Percentiles rank a stretch among this genome's conserved stretches.
These are phyloP conservation scores for Syngnathus floridae DNA, from an alignment of 2,113 vertebrate genomes.

Conservation along the genomic window DNA sequence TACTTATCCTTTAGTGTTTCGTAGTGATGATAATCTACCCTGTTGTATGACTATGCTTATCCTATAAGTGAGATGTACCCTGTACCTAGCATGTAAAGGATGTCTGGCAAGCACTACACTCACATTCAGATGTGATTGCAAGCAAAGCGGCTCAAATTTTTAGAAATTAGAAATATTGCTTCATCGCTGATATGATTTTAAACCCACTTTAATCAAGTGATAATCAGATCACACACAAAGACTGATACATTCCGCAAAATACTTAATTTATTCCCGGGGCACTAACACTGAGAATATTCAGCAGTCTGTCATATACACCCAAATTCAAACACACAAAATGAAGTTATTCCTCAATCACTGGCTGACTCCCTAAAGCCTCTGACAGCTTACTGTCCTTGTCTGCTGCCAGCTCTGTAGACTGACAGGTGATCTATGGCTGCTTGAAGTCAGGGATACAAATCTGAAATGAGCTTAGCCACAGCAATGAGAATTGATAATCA, in stretches of 20 bases:
- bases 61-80: constrained; percentile 33
- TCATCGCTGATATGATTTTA: constrained; percentile 4
- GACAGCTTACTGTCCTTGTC: constrained; percentile 51
- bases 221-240: constrained; percentile 9
- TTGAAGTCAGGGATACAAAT: constrained; percentile 56
- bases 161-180: constrained; percentile 11
- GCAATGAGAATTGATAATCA: constrained; percentile 69
- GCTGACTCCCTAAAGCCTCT: constrained; percentile 41
- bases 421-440: constrained; percentile 65
- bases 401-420: constrained; percentile 49
- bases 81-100: constrained; percentile 8
- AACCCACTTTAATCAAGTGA: constrained; percentile 16
- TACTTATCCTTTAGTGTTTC: constrained; percentile 35
- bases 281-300: constrained; percentile 11
- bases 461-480: constrained; percentile 54
- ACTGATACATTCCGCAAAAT: constrained; percentile 6
- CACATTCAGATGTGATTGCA: constrained; percentile 26
- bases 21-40: constrained; percentile 27
- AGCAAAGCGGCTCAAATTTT: constrained; percentile 12
- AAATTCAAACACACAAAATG: constrained; percentile 43
- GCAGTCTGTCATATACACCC: constrained; percentile 39
- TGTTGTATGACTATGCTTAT: constrained; percentile 35
- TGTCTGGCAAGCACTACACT: constrained; percentile 32
- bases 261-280: constrained; percentile 15
- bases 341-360: constrained; percentile 48